Conservation (phyloP, 2,113 vertebrate genomes). For the Apteryx owenii region DNA sequence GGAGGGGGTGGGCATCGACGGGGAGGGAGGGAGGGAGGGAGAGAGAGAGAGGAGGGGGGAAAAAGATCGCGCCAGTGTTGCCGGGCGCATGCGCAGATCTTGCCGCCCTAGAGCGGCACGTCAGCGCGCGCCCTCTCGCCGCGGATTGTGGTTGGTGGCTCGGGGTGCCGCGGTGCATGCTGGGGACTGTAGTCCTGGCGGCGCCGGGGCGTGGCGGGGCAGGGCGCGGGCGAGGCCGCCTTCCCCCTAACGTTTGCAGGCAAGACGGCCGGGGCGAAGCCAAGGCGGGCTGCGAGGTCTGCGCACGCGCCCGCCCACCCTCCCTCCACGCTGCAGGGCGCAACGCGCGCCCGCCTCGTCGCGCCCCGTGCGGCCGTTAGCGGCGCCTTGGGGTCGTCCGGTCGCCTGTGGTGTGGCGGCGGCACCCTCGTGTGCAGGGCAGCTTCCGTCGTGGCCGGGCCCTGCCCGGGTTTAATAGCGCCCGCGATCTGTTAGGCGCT, state of each 20-base stretch:
- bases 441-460: accelerated
- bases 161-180: accelerated
- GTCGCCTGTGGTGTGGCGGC: neutral
- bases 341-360: too few species aligned
- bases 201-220: accelerated
- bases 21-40: neutral
- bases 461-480: accelerated
- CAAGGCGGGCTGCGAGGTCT: too few species aligned
- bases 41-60: neutral
- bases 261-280: neutral
- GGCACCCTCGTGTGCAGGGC: accelerated
- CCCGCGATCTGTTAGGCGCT: too few species aligned
- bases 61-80: neutral
- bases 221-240: accelerated
- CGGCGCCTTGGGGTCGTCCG: too few species aligned
- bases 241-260: too few species aligned
- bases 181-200: neutral
- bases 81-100: neutral
- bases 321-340: too few species aligned
- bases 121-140: too few species aligned
- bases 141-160: accelerated
- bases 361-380: too few species aligned
- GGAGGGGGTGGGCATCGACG: neutral
- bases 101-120: accelerated
- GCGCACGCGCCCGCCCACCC: too few species aligned